Evolutionary conservation across 2,888 invertebrate genomes (phyloP).

Genomic region (Allacma fusca): DNA sequence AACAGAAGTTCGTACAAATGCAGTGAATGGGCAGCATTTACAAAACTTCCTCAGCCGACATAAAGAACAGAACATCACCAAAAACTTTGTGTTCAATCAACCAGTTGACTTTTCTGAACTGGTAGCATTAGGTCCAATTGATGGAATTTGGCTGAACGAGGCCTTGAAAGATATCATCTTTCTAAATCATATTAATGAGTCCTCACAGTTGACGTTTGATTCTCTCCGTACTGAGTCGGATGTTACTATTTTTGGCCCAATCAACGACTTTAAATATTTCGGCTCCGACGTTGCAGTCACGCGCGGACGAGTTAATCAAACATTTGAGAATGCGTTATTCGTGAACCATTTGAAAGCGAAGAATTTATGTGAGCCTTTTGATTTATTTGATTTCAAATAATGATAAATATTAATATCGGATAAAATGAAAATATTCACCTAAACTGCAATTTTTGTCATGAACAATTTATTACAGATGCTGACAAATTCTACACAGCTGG

Average conservation of each 20-base stretch:
- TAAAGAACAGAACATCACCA: conserved; percentile 48
- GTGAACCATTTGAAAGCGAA: conserved; percentile 19
- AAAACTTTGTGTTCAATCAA: conserved; percentile 39
- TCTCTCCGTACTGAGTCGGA: conserved; percentile 34
- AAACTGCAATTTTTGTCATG: conserved; percentile 24
- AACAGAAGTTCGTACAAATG: conserved; percentile 34
- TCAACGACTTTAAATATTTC: conserved; percentile 47
- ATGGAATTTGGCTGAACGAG: conserved; percentile 34
- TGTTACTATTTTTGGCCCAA: conserved; percentile 39
- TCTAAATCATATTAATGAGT: neutral
- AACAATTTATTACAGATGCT: conserved; percentile 17
- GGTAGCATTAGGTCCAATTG: conserved; percentile 38
- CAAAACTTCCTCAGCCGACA: conserved; percentile 46
- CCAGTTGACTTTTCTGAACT: conserved; percentile 42
- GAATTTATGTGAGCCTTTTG: conserved; percentile 45
- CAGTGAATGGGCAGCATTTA: conserved; percentile 45
- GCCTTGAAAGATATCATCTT: conserved; percentile 45
- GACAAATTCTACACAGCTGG: conserved; percentile 4
- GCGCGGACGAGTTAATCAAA: conserved; percentile 41
- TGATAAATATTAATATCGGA: too few relatives aligned
- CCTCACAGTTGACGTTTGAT: conserved; percentile 44
- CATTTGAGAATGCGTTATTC: conserved; percentile 41
- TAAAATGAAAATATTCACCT: too few relatives aligned
- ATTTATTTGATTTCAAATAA: too few relatives aligned
- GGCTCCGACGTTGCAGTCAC: conserved; percentile 41